Conservation (phyloP, 2,888 invertebrate species). For the Drosophila fulvimacula region DNA sequence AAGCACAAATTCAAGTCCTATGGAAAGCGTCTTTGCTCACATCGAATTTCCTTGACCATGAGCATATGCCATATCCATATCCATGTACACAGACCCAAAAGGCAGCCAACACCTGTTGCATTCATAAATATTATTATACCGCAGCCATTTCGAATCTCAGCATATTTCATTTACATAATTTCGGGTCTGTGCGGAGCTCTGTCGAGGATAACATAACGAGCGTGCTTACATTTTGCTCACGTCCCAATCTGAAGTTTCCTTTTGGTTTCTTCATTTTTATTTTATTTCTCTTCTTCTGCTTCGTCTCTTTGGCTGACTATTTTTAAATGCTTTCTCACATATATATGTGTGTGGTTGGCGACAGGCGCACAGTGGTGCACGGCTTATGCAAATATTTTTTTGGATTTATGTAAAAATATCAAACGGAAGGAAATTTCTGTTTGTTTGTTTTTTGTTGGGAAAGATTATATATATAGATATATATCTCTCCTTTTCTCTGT, state of each 20-base stretch:
- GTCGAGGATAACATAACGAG: constrained; percentile 39
- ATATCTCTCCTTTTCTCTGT: too few species aligned
- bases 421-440: constrained; percentile 6
- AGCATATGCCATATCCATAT: constrained; percentile 4
- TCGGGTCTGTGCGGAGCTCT: constrained; percentile 46
- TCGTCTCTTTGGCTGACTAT: constrained; percentile 28
- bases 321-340: constrained; percentile 52
- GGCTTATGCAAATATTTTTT: not conserved
- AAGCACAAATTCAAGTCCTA: constrained; percentile 48
- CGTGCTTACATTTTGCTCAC: constrained; percentile 70
- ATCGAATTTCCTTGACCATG: constrained; percentile 54
- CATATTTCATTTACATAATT: constrained; percentile 66
- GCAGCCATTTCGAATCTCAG: constrained; percentile 17
- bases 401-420: not conserved
- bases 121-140: constrained; percentile 62
- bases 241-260: constrained; percentile 64
- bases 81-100: constrained; percentile 2
- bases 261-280: constrained; percentile 5
- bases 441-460: not conserved
- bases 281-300: not conserved
- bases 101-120: constrained; percentile 68
- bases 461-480: not conserved
- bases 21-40: constrained; percentile 35
- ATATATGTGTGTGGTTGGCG: constrained; percentile 7
- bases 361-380: constrained; percentile 33